These are phyloP conservation scores for Papilio machaon DNA, from an alignment of 1,140 invertebrate genomes.

Conservation along the genomic window DNA sequence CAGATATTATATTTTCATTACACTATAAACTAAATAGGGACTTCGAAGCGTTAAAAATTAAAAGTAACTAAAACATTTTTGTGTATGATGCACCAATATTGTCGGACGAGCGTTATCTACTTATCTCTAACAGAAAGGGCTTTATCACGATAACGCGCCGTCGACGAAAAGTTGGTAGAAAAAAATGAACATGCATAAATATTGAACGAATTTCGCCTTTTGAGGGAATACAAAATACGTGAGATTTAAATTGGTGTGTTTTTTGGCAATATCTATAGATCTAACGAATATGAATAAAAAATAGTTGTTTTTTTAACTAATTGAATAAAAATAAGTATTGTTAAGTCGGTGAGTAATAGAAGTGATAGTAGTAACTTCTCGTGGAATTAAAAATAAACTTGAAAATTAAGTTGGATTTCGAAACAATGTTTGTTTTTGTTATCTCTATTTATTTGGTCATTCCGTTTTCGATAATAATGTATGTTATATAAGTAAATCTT, in stretches of 20 bases:
- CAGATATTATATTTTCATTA: background rate
- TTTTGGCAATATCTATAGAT: too few species aligned
- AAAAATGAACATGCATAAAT: background rate
- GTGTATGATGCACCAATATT: constrained; percentile 30
- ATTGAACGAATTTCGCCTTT: background rate
- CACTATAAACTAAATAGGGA: background rate
- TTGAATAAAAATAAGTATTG: background rate
- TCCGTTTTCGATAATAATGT: background rate
- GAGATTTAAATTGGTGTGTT: background rate
- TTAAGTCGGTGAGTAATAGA: too few species aligned
- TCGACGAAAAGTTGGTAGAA: constrained; percentile 32
- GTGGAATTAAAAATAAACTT: background rate
- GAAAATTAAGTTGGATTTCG: background rate
- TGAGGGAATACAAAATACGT: background rate
- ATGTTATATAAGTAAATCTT: background rate
- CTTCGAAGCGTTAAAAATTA: background rate
- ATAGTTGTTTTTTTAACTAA: background rate
- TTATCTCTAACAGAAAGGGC: constrained; percentile 46
- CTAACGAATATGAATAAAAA: too few species aligned
- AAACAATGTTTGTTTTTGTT: constrained; percentile 7
- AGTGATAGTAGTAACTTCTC: too few species aligned
- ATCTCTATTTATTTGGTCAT: background rate
- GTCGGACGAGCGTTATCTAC: constrained; percentile 41
- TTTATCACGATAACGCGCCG: constrained; percentile 34
- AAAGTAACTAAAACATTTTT: background rate